phyloP scores from a whole-genome alignment of 2,888 invertebrate genomes.

The Julus scandinavius region DNA sequence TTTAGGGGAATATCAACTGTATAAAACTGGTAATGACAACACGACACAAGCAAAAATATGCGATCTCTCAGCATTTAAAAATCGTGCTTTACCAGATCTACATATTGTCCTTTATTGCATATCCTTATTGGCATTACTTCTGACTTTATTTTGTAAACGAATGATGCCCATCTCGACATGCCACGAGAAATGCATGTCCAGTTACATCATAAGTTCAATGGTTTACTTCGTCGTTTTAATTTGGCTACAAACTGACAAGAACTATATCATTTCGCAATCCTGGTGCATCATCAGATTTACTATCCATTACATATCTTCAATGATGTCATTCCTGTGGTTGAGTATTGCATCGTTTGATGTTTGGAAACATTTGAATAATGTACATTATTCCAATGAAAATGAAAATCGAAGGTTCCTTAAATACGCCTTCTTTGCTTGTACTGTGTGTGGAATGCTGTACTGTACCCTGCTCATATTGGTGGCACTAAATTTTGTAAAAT shows the following conservation, averaged over 20 bases:
- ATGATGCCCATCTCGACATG: not conserved
- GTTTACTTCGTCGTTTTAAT: not conserved
- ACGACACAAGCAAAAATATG: not conserved
- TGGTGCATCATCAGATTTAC: constrained; percentile 62
- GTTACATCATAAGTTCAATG: constrained; percentile 46
- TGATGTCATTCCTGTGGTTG: constrained; percentile 92
- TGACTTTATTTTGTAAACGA: constrained; percentile 5
- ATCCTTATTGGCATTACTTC: not conserved
- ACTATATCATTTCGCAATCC: not conserved
- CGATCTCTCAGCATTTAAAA: not conserved
- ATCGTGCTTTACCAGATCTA: not conserved
- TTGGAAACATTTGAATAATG: constrained; percentile 69
- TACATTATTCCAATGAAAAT: not conserved
- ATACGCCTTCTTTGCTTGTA: constrained; percentile 12
- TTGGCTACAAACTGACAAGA: not conserved
- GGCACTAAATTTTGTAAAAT: not conserved
- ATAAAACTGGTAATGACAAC: not conserved
- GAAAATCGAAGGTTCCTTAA: constrained; percentile 36
- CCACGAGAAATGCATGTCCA: constrained; percentile 13
- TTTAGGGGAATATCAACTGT: constrained; percentile 45
- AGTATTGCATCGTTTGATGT: constrained; percentile 95
- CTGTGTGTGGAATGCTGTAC: not conserved
- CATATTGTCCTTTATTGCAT: not conserved
- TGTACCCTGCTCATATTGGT: not conserved
- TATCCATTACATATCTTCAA: constrained; percentile 86